Percentiles rank a stretch among this genome's conserved stretches.
Evolutionary conservation across 2,113 vertebrate genomes (phyloP).

Genomic region (Trichomycterus rosablanca): DNA sequence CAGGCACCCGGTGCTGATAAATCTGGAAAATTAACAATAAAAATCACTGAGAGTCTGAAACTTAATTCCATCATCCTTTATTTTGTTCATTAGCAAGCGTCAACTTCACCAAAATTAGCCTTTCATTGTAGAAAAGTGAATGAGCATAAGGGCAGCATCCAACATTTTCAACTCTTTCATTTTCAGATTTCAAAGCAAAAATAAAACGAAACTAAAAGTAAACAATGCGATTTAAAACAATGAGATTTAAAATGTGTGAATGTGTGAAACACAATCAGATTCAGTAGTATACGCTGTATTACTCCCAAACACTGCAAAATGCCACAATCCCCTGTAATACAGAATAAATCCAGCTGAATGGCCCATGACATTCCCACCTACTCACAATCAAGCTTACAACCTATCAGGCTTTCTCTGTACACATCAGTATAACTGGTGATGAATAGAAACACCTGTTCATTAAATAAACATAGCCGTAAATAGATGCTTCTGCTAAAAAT

Average conservation of each 20-base stretch:
- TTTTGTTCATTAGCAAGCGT: constrained; percentile 76
- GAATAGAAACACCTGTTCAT: too few relatives aligned
- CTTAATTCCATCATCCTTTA: constrained; percentile 69
- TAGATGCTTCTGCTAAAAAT: too few relatives aligned
- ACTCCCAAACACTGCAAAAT: constrained; percentile 36
- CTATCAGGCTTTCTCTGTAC: too few relatives aligned
- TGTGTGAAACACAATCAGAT: constrained; percentile 58
- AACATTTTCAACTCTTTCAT: constrained; percentile 42
- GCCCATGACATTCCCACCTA: constrained; percentile 55
- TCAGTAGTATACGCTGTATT: constrained; percentile 53
- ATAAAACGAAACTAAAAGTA: constrained; percentile 47
- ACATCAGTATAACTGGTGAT: too few relatives aligned
- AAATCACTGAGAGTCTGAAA: constrained; percentile 27
- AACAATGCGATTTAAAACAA: constrained; percentile 38
- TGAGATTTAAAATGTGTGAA: constrained; percentile 46
- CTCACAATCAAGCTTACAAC: constrained; percentile 50
- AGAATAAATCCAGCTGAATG: constrained; percentile 47
- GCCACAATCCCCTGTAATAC: constrained; percentile 46
- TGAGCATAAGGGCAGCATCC: constrained; percentile 67
- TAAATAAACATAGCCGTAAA: too few relatives aligned
- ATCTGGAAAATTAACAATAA: too few relatives aligned
- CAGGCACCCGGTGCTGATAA: too few relatives aligned
- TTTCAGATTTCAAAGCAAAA: constrained; percentile 55
- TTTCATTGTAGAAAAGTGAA: constrained; percentile 70
- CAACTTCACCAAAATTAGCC: constrained; percentile 69